phyloP scores from a whole-genome alignment of 2,888 invertebrate genomes.

The Panopea generosa region DNA sequence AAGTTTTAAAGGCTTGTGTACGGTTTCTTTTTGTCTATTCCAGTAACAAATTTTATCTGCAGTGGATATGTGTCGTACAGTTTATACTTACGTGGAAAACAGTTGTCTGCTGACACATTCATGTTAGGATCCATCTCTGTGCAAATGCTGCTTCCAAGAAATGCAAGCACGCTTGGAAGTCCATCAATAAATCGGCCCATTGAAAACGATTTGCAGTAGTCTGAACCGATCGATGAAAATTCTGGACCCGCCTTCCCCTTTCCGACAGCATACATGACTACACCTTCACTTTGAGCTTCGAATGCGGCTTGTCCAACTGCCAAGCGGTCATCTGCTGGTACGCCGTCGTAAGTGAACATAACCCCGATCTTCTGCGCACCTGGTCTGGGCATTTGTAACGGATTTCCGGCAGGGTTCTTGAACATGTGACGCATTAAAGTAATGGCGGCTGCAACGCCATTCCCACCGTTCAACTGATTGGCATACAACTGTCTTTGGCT shows the following conservation, averaged over 20 bases:
- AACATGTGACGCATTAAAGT: slow-evolving; percentile 69
- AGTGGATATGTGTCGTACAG: no score
- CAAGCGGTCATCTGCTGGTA: slow-evolving; percentile 32
- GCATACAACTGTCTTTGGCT: slow-evolving; percentile 58
- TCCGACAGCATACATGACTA: slow-evolving; percentile 65
- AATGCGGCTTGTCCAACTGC: slow-evolving; percentile 46
- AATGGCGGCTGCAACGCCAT: slow-evolving; percentile 62
- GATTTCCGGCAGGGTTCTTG: slow-evolving; percentile 62
- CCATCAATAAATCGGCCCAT: slow-evolving; percentile 69
- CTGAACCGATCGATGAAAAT: slow-evolving; percentile 63
- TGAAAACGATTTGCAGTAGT: slow-evolving; percentile 65
- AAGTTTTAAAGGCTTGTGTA: no score
- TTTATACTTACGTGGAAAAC: slow-evolving; percentile 72
- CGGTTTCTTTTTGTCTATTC: no score
- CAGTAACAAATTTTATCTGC: no score
- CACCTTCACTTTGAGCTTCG: slow-evolving; percentile 51
- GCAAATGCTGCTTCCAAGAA: slow-evolving; percentile 69
- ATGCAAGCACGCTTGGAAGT: slow-evolving; percentile 64
- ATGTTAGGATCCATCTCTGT: slow-evolving; percentile 63
- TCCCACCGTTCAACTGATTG: slow-evolving; percentile 53
- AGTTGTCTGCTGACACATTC: slow-evolving; percentile 60
- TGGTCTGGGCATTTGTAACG: slow-evolving; percentile 42
- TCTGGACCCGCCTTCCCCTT: slow-evolving; percentile 60
- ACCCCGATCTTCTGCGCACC: slow-evolving; percentile 64
- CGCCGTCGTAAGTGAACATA: slow-evolving; percentile 65